These are phyloP conservation scores for Semnornis frantzii DNA, from an alignment of 2,113 vertebrate genomes.

Conservation along the genomic window DNA sequence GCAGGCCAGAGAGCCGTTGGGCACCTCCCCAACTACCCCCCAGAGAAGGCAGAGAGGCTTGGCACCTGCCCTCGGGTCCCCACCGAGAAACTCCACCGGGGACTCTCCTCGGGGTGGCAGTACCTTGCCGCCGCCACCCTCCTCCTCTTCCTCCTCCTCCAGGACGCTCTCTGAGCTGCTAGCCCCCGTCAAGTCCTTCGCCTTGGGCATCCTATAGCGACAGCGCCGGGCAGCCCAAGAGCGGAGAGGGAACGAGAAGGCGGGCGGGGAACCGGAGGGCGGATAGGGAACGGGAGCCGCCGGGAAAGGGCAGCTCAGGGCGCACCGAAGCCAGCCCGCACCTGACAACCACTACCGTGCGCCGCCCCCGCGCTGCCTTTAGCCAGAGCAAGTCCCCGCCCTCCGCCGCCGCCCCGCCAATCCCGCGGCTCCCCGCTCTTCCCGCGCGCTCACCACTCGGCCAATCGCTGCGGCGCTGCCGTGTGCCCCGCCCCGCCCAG, in stretches of 20 bases:
- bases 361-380: not conserved
- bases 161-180: not conserved
- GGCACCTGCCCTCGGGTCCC: not conserved
- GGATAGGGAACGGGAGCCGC: not conserved
- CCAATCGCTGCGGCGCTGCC: not conserved
- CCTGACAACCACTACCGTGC: rapidly evolving
- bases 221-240: not conserved
- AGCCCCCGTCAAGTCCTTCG: not conserved
- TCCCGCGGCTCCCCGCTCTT: not conserved
- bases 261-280: too few species aligned
- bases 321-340: rapidly evolving
- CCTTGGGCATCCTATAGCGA: not conserved
- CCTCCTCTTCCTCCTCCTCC: not conserved
- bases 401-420: not conserved
- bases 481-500: not conserved
- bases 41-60: too few species aligned
- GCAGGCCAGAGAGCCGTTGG: not conserved
- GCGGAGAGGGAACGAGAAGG: too few species aligned
- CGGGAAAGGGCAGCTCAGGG: too few species aligned
- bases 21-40: too few species aligned
- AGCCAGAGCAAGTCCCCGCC: not conserved
- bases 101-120: not conserved
- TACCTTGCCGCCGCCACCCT: not conserved
- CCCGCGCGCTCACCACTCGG: not conserved
- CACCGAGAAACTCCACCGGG: rapidly evolving